Conservation (phyloP, 2,113 vertebrate species). For the Nanorana parkeri region DNA sequence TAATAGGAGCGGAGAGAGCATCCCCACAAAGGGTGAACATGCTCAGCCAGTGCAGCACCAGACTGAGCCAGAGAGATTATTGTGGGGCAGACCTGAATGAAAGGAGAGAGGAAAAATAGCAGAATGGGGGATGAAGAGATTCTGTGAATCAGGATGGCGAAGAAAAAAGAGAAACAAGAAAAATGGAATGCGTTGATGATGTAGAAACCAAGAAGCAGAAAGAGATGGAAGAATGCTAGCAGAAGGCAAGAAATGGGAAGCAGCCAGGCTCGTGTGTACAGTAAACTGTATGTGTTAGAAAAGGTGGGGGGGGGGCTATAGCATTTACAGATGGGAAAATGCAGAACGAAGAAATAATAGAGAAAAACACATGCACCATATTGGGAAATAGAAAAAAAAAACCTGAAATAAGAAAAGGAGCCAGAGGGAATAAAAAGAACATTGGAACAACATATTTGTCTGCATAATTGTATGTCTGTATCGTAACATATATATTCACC, state of each 20-base stretch:
- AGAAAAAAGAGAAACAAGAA: background rate
- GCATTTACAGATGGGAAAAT: conserved; percentile 7
- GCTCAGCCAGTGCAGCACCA: conserved; percentile 30
- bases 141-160: background rate
- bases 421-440: background rate
- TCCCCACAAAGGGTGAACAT: conserved; percentile 15
- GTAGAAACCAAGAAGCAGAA: background rate
- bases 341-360: background rate
- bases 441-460: background rate
- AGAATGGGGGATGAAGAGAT: conserved; percentile 22
- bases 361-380: conserved; percentile 18
- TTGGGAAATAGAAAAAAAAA: background rate
- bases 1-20: conserved; percentile 7
- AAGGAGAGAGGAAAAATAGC: conserved; percentile 2
- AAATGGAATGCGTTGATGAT: background rate
- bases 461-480: background rate
- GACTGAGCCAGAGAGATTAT: conserved; percentile 49
- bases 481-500: background rate
- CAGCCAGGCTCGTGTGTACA: conserved; percentile 31
- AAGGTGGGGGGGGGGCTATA: conserved; percentile 27
- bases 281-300: conserved; percentile 14
- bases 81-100: conserved; percentile 46
- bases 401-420: background rate
- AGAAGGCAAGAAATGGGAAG: conserved; percentile 23
- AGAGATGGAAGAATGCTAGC: background rate